Evolutionary conservation across 2,888 invertebrate genomes (phyloP).

Genomic region (Perdita meconis): DNA sequence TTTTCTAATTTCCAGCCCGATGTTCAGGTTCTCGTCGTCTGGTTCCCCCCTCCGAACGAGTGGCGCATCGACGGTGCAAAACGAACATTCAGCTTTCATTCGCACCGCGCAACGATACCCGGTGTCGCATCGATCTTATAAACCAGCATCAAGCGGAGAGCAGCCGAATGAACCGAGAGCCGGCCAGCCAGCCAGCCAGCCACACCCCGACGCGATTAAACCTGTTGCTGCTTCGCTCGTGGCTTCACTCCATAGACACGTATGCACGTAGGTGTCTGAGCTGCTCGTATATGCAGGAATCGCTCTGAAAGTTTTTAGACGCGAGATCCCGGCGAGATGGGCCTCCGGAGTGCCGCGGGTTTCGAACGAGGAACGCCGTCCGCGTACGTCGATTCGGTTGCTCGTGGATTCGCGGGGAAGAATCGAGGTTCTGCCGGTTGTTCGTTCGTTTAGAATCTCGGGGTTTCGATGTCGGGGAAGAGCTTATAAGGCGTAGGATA

Average conservation of each 20-base stretch:
- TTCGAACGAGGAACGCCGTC: not conserved
- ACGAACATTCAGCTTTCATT: slow-evolving; percentile 68
- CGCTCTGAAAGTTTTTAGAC: slow-evolving; percentile 46
- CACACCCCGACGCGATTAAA: slow-evolving; percentile 82
- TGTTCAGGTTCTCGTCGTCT: slow-evolving; percentile 22
- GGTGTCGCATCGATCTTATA: slow-evolving; percentile 74
- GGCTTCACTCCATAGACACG: slow-evolving; percentile 50
- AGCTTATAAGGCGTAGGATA: no score
- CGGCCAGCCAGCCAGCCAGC: slow-evolving; percentile 74
- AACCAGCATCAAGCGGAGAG: slow-evolving; percentile 68
- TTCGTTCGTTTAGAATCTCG: not conserved
- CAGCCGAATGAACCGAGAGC: slow-evolving; percentile 63
- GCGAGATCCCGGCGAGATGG: slow-evolving; percentile 51
- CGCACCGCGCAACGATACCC: slow-evolving; percentile 56
- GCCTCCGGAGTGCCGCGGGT: slow-evolving; percentile 10
- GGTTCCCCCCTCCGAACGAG: slow-evolving; percentile 14
- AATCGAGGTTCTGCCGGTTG: not conserved
- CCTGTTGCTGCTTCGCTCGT: slow-evolving; percentile 81
- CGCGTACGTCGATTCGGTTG: not conserved
- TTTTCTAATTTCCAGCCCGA: slow-evolving; percentile 26
- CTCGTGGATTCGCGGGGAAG: not conserved
- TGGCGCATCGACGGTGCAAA: slow-evolving; percentile 34
- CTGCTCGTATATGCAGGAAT: slow-evolving; percentile 39
- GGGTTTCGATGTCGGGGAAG: no score
- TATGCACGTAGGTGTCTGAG: slow-evolving; percentile 50